phyloP scores from a whole-genome alignment of 2,113 vertebrate species.

The Lamprotornis superbus region DNA sequence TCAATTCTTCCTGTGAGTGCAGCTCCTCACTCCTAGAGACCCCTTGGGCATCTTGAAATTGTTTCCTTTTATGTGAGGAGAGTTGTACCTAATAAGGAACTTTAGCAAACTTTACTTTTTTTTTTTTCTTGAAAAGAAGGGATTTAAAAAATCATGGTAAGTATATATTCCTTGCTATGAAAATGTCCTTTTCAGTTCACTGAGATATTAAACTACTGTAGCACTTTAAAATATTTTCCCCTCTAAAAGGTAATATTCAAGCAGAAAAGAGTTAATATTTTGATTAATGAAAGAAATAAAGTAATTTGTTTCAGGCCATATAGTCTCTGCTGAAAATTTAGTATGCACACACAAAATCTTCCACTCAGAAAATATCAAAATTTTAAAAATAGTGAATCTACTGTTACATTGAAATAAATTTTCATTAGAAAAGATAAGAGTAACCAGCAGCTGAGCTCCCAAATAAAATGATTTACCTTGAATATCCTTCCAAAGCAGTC shows the following conservation, averaged over 20 bases:
- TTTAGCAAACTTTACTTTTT: neutral
- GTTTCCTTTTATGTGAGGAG: neutral
- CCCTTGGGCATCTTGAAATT: neutral
- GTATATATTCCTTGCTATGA: neutral
- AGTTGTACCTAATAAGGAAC: neutral
- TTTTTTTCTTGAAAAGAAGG: neutral
- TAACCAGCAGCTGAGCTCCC: neutral
- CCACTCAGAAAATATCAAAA: neutral
- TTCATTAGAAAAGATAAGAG: neutral
- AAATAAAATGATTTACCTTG: constrained; percentile 3
- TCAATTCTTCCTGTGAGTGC: neutral
- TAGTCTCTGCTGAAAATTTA: neutral
- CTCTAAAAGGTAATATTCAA: neutral
- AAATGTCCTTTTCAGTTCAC: neutral
- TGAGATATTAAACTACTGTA: neutral
- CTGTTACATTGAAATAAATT: neutral
- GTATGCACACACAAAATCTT: neutral
- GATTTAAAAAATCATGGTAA: neutral
- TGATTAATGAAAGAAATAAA: neutral
- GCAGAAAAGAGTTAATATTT: neutral
- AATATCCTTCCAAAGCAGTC: constrained; percentile 13
- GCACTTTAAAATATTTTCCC: neutral
- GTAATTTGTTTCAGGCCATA: neutral
- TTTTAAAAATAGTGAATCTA: neutral
- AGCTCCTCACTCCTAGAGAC: neutral